These are phyloP conservation scores for Drosophila infuscata DNA, from an alignment of 2,888 invertebrate genomes.

Conservation along the genomic window DNA sequence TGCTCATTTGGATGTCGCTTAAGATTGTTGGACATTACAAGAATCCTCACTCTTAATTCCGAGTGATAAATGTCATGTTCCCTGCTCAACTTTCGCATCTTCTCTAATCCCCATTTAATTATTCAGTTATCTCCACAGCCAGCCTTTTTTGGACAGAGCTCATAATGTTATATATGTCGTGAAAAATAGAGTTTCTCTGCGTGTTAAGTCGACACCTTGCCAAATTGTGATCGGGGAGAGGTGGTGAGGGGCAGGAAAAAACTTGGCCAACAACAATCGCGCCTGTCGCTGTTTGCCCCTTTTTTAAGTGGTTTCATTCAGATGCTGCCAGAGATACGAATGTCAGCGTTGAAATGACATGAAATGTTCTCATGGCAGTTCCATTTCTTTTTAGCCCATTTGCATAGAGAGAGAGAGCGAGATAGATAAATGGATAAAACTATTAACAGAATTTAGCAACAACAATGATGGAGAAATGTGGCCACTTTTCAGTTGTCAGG, in stretches of 20 bases:
- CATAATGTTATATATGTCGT: constrained; percentile 26
- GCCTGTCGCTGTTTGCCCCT: constrained; percentile 26
- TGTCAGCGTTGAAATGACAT: constrained; percentile 58
- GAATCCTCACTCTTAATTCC: constrained; percentile 28
- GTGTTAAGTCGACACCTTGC: constrained; percentile 75
- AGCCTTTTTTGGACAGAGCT: constrained; percentile 52
- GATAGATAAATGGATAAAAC: constrained; percentile 68
- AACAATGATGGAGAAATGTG: constrained; percentile 77
- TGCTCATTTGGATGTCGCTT: constrained; percentile 8
- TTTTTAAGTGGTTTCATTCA: constrained; percentile 41
- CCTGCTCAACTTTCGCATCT: constrained; percentile 56
- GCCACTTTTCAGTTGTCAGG: constrained; percentile 75
- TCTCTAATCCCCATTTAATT: constrained; percentile 58
- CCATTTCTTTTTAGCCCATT: constrained; percentile 75
- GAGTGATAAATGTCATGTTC: constrained; percentile 46
- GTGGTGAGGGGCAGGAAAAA: constrained; percentile 7
- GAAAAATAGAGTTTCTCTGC: constrained; percentile 63
- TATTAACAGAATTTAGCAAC: constrained; percentile 82
- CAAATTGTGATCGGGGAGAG: constrained; percentile 62
- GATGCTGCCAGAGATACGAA: constrained; percentile 73
- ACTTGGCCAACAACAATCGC: constrained; percentile 31
- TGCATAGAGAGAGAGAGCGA: constrained; percentile 52
- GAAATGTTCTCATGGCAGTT: constrained; percentile 79
- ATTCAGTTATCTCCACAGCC: constrained; percentile 19
- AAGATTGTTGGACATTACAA: constrained; percentile 14